Conservation (phyloP, 2,888 invertebrate genomes). For the Mythimna lalbum region DNA sequence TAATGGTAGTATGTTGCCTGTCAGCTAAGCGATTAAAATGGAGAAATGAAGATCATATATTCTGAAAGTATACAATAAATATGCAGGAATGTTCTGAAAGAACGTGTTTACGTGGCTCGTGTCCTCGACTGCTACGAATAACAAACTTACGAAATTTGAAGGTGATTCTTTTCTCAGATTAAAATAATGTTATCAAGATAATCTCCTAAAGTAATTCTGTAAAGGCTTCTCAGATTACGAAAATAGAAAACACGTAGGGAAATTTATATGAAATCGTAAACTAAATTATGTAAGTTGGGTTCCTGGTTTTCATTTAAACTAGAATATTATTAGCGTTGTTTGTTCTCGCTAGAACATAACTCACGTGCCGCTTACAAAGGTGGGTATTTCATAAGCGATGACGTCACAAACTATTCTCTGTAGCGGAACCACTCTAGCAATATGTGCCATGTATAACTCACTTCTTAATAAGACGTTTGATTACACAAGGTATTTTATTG, state of each 20-base stretch:
- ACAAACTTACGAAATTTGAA: not conserved
- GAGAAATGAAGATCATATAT: not conserved
- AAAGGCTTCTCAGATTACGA: not conserved
- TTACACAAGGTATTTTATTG: no score
- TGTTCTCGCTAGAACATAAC: conserved; percentile 25
- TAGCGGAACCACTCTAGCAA: conserved; percentile 4
- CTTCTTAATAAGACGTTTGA: not conserved
- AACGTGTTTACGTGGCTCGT: not conserved
- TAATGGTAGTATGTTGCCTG: not conserved
- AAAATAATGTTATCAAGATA: not conserved
- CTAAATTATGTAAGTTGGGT: not conserved
- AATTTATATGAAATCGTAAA: not conserved
- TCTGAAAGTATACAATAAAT: not conserved
- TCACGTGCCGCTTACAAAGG: conserved; percentile 25
- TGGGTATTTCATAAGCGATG: conserved; percentile 5
- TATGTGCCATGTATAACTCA: not conserved
- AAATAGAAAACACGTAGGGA: not conserved
- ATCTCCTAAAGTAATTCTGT: not conserved
- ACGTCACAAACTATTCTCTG: conserved; percentile 17
- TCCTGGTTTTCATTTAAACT: conserved; percentile 18
- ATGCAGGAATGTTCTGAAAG: not conserved
- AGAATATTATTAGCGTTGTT: conserved; percentile 6
- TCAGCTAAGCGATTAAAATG: no score
- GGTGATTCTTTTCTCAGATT: not conserved
- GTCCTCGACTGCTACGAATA: not conserved